phyloP scores from a whole-genome alignment of 2,888 invertebrate species.

The Rhamphomyia laevipes region DNA sequence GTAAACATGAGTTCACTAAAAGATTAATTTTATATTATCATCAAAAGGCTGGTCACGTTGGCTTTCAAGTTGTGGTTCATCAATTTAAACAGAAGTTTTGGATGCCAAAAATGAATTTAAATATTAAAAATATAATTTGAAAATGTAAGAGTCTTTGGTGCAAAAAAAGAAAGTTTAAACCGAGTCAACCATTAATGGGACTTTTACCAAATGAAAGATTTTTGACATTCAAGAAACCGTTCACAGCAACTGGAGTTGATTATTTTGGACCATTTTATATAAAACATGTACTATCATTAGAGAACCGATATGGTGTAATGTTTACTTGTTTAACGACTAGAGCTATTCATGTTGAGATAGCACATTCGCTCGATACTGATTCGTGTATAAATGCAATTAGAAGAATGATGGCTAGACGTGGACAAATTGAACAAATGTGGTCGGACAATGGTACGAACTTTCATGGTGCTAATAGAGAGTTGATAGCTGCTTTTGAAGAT shows the following conservation, averaged over 20 bases:
- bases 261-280: constrained; percentile 17
- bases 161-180: constrained; percentile 6
- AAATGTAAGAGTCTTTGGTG: constrained; percentile 8
- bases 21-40: background rate
- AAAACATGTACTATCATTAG: constrained; percentile 1
- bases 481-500: constrained; percentile 10
- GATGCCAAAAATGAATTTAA: constrained; percentile 4
- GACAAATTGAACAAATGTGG: constrained; percentile 10
- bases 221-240: constrained; percentile 12
- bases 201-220: constrained; percentile 16
- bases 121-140: constrained; percentile 5
- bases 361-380: constrained; percentile 9
- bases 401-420: constrained; percentile 12
- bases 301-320: constrained; percentile 10
- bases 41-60: background rate
- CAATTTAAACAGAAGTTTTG: constrained; percentile 3
- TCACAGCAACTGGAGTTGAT: constrained; percentile 17
- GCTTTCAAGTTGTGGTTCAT: constrained; percentile 2
- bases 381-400: constrained; percentile 13
- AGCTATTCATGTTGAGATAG: constrained; percentile 13
- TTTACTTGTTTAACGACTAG: constrained; percentile 15
- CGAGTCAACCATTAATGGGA: constrained; percentile 17
- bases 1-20: constrained; percentile 4
- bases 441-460: constrained; percentile 15
- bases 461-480: constrained; percentile 9